Conservation (phyloP, 2,113 vertebrate genomes). For the Cariama cristata region DNA sequence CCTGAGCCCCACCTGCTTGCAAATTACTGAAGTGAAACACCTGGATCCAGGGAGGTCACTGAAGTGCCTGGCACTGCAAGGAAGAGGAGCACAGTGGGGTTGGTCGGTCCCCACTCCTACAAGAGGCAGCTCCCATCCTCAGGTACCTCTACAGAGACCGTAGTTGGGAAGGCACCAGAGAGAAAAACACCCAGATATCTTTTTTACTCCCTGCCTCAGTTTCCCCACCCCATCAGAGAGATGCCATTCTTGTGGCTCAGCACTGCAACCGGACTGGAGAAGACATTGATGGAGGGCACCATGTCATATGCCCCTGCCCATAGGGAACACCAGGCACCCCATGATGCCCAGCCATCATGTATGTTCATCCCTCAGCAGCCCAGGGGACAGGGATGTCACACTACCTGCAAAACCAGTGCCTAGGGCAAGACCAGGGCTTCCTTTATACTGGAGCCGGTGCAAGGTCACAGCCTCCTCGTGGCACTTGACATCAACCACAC, state of each 20-base stretch:
- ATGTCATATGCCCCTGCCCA: rapidly evolving
- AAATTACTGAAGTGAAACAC: not conserved
- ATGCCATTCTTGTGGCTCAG: not conserved
- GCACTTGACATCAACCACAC: not conserved
- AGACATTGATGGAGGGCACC: not conserved
- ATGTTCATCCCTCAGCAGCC: not conserved
- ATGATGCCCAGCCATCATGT: rapidly evolving
- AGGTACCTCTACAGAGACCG: rapidly evolving
- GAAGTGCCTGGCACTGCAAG: not conserved
- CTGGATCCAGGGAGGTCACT: not conserved
- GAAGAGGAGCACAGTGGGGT: rapidly evolving
- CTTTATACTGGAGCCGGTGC: not conserved
- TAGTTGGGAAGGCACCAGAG: not conserved
- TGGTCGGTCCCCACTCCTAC: not conserved
- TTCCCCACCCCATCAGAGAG: not conserved
- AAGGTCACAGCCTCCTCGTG: not conserved
- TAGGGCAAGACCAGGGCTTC: not conserved
- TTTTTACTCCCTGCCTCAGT: not conserved
- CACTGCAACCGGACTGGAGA: not conserved
- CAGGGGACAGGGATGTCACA: not conserved
- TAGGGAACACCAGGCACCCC: not conserved
- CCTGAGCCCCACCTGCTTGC: not conserved
- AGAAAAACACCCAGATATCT: not conserved
- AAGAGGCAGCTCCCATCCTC: not conserved
- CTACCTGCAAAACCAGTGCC: not conserved